These are phyloP conservation scores for Drosophila santomea DNA, from an alignment of 1,140 invertebrate species.

Conservation along the genomic window DNA sequence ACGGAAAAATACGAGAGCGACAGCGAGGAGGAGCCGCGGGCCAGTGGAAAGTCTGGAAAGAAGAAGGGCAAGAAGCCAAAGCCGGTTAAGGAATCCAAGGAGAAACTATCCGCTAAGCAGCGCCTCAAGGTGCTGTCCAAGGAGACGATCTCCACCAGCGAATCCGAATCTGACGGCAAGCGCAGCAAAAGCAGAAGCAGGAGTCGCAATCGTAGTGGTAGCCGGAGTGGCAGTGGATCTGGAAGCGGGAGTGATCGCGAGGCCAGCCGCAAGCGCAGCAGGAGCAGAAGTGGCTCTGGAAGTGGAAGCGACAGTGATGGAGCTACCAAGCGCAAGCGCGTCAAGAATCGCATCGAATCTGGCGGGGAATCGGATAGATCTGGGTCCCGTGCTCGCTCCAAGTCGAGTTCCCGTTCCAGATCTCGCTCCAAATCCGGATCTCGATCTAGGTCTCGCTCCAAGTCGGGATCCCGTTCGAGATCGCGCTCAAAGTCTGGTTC, in stretches of 20 bases:
- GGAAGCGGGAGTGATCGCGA: constrained; percentile 84
- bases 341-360: constrained; percentile 84
- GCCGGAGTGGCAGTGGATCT: constrained; percentile 45
- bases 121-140: constrained; percentile 96
- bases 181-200: constrained; percentile 72
- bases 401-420: constrained; percentile 52
- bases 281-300: constrained; percentile 57
- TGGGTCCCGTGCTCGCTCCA: constrained; percentile 79
- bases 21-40: constrained; percentile 86
- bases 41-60: constrained; percentile 50
- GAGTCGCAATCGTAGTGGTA: constrained; percentile 65
- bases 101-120: constrained; percentile 91
- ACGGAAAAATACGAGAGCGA: constrained; percentile 86
- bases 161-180: constrained; percentile 92
- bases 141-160: constrained; percentile 97
- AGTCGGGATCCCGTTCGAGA: constrained; percentile 81
- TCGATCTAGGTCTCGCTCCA: constrained; percentile 58
- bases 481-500: constrained; percentile 80
- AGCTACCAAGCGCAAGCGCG: constrained; percentile 53
- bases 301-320: constrained; percentile 55
- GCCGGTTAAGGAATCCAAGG: constrained; percentile 84
- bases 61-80: constrained; percentile 86
- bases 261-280: constrained; percentile 56
- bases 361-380: constrained; percentile 78
- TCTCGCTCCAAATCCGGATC: constrained; percentile 52